Base-by-base conservation (phyloP, 1,140 invertebrate genomes). In the Leptinotarsa lineolata region DNA sequence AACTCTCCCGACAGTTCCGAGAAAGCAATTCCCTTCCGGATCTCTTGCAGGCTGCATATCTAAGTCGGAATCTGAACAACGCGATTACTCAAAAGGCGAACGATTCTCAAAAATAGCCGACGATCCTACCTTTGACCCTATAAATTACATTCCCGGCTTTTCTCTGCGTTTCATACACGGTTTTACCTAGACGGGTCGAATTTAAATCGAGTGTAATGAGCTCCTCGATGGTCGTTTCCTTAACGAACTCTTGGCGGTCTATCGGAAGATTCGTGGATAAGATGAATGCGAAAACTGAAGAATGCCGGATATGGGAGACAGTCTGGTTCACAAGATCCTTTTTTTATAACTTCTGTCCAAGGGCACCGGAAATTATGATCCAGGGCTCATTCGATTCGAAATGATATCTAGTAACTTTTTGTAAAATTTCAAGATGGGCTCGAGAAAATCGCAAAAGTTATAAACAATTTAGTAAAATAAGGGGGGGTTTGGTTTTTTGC, bases 71-170 rank as follows among this genome's bases (percentile, higher is more conserved):
- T 54, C n/a, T 18, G 48, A 54, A 54, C 30, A 39, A 54, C n/a
- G n/a, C 48, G 48, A 54, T 54, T 18, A 18, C 48, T 18, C 48
- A 18, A 54, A 54, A 54, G 48, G n/a, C 15, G n/a, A 54, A 54
- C 48, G 48, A n/a, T 54, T 54, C 48, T 54, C 16, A 54, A 54
- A 54, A 54, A 54, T 54, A 54, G n/a, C 48, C n/a, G 16, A 18
- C 48, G 48, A 54, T 54, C 48, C 48, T 54, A 54, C 48, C 48
- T 54, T 54, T 54, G 48, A n/a, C 48, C 48, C 48, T 54, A 54
- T 54, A 54, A 54, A 54, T 54, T 54, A 54, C 48, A 54, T 54
- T 54, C 48, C 48, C 16, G 48, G 48, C 48, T 54, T 54, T 54
- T 54, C 48, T 54, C 48, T n/a, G 12, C n/a, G 48, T 54, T 54